Conservation (phyloP, 2,888 invertebrate species). For the Pyralis farinalis region DNA sequence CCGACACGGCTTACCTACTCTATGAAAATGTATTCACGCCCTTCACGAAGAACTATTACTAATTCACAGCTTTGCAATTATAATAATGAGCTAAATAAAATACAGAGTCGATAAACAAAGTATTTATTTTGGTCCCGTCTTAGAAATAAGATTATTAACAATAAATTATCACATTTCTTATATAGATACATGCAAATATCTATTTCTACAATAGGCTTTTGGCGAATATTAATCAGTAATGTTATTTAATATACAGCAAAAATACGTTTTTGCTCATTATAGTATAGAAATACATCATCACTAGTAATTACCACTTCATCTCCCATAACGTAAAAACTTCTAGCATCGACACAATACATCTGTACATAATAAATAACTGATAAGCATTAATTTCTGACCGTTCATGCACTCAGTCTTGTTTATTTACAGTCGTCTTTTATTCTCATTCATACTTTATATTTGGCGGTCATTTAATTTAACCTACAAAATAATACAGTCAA, state of each 20-base stretch:
- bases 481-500: too few relatives aligned
- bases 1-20: too few relatives aligned
- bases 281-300: not conserved
- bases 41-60: too few relatives aligned
- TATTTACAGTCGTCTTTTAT: slow-evolving; percentile 13
- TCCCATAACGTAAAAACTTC: not conserved
- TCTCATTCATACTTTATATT: slow-evolving; percentile 1
- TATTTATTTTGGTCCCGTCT: slow-evolving; percentile 61
- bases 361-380: not conserved
- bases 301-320: not conserved
- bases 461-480: too few relatives aligned
- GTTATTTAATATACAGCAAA: not conserved
- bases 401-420: slow-evolving; percentile 57
- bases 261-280: not conserved
- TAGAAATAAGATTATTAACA: slow-evolving; percentile 7
- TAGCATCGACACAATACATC: not conserved
- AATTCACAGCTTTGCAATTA: too few relatives aligned
- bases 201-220: slow-evolving; percentile 2
- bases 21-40: too few relatives aligned
- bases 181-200: slow-evolving; percentile 14
- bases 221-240: not conserved
- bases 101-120: slow-evolving; percentile 8
- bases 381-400: slow-evolving; percentile 14
- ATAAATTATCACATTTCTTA: slow-evolving; percentile 25
- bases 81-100: not conserved